Conservation (phyloP, 2,888 invertebrate species). For the Lepeophtheirus nordmannii region DNA sequence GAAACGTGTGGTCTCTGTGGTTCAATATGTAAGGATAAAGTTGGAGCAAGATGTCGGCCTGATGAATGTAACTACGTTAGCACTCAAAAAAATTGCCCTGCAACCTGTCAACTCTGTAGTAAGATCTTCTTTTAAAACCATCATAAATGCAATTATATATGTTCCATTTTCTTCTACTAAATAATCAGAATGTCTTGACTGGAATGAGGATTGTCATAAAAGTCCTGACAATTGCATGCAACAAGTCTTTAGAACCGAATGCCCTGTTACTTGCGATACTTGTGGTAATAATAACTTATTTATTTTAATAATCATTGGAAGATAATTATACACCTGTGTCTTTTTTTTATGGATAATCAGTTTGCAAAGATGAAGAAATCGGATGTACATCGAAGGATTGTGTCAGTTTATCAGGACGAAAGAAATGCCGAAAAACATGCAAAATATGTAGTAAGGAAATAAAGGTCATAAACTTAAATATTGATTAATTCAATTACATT, state of each 20-base stretch:
- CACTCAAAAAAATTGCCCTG: not conserved
- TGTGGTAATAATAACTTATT: not conserved
- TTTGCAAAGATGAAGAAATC: not conserved
- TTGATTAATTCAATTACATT: not conserved
- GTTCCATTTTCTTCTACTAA: not conserved
- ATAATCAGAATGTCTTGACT: not conserved
- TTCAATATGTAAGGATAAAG: not conserved
- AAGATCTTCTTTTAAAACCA: not conserved
- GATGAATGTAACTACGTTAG: not conserved
- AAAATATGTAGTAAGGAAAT: not conserved
- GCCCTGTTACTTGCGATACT: not conserved
- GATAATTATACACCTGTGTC: not conserved
- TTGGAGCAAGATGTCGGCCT: not conserved
- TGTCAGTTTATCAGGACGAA: not conserved
- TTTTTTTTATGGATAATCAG: not conserved
- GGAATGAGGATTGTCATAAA: not conserved
- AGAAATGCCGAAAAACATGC: not conserved
- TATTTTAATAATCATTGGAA: not conserved
- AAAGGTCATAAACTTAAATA: not conserved
- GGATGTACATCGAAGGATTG: not conserved
- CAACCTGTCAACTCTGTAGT: not conserved
- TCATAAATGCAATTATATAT: not conserved
- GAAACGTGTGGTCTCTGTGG: not conserved
- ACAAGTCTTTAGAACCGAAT: not conserved
- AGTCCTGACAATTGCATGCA: not conserved